A percentile compares a stretch with the other conserved stretches of the same genome.
Conservation (phyloP, 1,140 invertebrate species). For the Laodelphax striatellus region DNA sequence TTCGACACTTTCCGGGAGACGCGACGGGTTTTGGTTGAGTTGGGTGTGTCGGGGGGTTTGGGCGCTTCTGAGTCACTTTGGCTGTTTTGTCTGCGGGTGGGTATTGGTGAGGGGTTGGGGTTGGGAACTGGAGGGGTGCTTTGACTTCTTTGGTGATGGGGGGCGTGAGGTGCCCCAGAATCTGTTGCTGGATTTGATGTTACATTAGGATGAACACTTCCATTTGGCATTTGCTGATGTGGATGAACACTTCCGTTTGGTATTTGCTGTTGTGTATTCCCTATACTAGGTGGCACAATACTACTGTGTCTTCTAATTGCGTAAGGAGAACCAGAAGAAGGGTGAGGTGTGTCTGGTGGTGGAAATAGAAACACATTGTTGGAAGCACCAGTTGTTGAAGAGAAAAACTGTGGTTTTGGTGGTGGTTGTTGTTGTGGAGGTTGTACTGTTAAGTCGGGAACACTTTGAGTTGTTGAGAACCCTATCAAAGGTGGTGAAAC, state of each 20-base stretch:
- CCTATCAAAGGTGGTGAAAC: not conserved
- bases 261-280: not conserved
- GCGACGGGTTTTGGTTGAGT: not conserved
- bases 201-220: not conserved
- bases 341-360: not conserved
- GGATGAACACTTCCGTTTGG: too few species aligned
- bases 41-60: not conserved
- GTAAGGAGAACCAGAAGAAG: too few species aligned
- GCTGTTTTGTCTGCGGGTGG: not conserved
- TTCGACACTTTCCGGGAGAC: conserved; percentile 3
- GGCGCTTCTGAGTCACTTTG: not conserved
- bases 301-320: not conserved
- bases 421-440: not conserved
- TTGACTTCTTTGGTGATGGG: not conserved
- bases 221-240: too few species aligned
- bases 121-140: conserved; percentile 6
- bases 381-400: not conserved
- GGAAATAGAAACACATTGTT: not conserved
- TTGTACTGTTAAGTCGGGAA: not conserved
- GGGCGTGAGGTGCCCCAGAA: not conserved
- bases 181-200: not conserved
- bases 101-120: not conserved
- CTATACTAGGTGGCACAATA: not conserved
- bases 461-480: not conserved
- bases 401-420: not conserved